These are phyloP conservation scores for Sebastes variabilis DNA, from an alignment of 2,797 vertebrate species.

Conservation along the genomic window DNA sequence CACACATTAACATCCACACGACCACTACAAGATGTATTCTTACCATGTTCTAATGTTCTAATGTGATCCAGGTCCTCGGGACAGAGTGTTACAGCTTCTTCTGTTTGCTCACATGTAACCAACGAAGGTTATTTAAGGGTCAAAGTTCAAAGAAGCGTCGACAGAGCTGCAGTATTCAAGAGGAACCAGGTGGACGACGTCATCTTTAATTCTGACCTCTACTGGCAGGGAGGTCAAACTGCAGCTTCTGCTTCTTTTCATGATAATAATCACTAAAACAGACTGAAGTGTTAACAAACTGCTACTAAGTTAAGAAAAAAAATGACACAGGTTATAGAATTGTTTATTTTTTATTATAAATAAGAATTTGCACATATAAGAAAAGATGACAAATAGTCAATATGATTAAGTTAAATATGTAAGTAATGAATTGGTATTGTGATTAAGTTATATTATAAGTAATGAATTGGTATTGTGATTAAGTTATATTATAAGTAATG, in stretches of 20 bases:
- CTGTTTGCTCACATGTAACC: constrained; percentile 54
- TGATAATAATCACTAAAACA: no score
- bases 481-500: no score
- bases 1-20: neutral
- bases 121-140: constrained; percentile 70
- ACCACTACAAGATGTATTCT: neutral
- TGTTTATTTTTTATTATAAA: no score
- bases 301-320: no score
- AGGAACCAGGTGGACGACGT: fast-evolving
- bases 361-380: no score
- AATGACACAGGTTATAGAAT: no score
- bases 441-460: no score
- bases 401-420: no score
- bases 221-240: constrained; percentile 43
- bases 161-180: neutral
- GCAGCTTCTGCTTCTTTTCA: neutral
- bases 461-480: no score
- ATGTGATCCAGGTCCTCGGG: neutral
- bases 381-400: no score
- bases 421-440: no score
- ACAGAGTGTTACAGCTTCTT: neutral
- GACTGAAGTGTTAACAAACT: no score
- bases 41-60: constrained; percentile 55
- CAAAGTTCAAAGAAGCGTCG: constrained; percentile 59
- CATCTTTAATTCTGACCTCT: constrained; percentile 15